phyloP scores from a whole-genome alignment of 2,113 vertebrate genomes.

The Echinops telfairi region DNA sequence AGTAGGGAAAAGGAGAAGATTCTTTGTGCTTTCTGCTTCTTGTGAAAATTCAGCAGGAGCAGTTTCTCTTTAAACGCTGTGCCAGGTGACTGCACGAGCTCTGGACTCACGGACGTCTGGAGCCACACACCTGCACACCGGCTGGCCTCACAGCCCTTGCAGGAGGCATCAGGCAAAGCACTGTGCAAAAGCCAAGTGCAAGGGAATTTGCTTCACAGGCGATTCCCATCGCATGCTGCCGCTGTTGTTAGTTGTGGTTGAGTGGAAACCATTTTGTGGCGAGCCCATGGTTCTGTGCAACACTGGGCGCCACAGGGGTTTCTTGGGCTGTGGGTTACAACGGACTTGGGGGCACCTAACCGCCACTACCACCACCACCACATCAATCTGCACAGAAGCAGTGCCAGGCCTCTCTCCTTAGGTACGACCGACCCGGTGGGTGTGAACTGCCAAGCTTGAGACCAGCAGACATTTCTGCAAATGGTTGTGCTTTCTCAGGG shows the following conservation, averaged over 20 bases:
- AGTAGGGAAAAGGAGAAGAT: conserved; percentile 61
- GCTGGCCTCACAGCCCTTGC: fast-evolving
- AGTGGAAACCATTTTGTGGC: too few species aligned
- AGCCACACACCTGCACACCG: not conserved
- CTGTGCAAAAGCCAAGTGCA: not conserved
- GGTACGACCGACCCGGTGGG: too few species aligned
- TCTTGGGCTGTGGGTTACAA: too few species aligned
- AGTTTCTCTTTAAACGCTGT: conserved; percentile 76
- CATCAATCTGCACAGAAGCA: too few species aligned
- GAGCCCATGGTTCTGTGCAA: too few species aligned
- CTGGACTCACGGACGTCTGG: not conserved
- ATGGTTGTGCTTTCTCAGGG: not conserved
- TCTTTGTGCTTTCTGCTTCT: conserved; percentile 73
- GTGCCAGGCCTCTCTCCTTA: too few species aligned
- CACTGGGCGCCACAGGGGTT: too few species aligned
- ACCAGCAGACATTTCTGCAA: not conserved
- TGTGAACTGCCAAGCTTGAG: too few species aligned
- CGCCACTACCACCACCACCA: too few species aligned
- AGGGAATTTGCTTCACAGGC: not conserved
- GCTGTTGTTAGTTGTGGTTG: too few species aligned
- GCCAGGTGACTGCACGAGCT: conserved; percentile 49
- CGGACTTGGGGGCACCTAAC: too few species aligned
- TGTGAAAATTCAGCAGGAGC: conserved; percentile 69
- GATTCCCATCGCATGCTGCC: not conserved
- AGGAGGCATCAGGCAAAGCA: not conserved